Evolutionary conservation across 2,113 vertebrate species (phyloP), one percentile per base, ranked within the genome.

Genomic region (Plectropomus leopardus): DNA sequence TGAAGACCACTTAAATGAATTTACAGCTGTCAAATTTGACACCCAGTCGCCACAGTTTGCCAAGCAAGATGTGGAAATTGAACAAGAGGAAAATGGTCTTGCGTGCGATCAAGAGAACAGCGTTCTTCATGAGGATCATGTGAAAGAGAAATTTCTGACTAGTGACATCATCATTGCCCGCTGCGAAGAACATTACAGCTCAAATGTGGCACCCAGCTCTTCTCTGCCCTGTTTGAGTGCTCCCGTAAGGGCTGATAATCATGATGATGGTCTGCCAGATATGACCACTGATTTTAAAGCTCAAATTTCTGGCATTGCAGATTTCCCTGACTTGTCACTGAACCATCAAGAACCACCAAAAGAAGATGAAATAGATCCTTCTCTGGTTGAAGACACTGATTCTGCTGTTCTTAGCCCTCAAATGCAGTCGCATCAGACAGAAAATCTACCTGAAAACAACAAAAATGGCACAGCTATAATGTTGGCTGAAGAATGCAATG

Each of bases 371-470:
- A 7, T 21, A 6, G 17, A 21, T 26, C 5, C 47, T n/a, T 24
- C 36, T 64, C 24, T 78, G n/a, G 54, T 47, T n/a, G 30, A 67
- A 72, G 61, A 60, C 3, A 4, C 51, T 1, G 54, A 54, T 17
- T 23, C 2, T 45, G 10, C 7, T 47, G 11, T 21, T 32, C 14
- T 40, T 7, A 2, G 1, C 1, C 21, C 5, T 32, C 1, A 71
- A 11, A 21, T 42, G n/a, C 0, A 28, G 16, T 45, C 58, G 9
- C 10, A 44, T 30, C 19, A 34, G 5, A 34, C 23, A 10, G 64
- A 67, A 70, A 36, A 30, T 14, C 23, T 8, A 4, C 15, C 15
- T 28, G 63, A 68, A 32, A 28, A 17, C 14, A 26, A 32, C 0
- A 10, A 36, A 58, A 65, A 24, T 32, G 45, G 4, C 4, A 5